Percentiles rank a stretch among this genome's conserved stretches.
Evolutionary conservation across 2,888 invertebrate species (phyloP).

Genomic region (Coenonympha glycerion): DNA sequence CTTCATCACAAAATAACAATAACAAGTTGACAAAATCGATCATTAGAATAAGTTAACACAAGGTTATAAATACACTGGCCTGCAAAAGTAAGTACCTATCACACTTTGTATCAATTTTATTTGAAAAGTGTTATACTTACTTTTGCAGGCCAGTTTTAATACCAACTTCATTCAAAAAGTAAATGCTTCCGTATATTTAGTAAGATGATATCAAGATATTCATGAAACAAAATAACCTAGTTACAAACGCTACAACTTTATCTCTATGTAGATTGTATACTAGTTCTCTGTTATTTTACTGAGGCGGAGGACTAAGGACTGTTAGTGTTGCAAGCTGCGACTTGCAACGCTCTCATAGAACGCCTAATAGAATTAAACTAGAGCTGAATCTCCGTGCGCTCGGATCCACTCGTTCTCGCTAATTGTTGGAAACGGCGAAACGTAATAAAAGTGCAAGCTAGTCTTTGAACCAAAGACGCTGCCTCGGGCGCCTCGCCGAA

Average conservation of each 20-base stretch:
- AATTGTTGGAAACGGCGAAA: conserved; percentile 69
- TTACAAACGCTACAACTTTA: background rate
- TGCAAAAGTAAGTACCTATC: too few species aligned
- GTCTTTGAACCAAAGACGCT: conserved; percentile 68
- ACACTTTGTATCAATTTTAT: too few species aligned
- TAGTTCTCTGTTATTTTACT: conserved; percentile 24
- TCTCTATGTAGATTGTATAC: too few species aligned
- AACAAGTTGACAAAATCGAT: too few species aligned
- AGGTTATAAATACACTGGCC: too few species aligned
- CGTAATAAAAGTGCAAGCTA: conserved; percentile 69
- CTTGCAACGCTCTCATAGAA: conserved; percentile 63
- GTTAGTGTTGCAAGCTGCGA: conserved; percentile 57
- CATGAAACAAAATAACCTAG: background rate
- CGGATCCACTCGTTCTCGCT: conserved; percentile 56
- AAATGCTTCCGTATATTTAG: too few species aligned
- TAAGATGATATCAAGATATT: background rate
- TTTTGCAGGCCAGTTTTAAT: too few species aligned
- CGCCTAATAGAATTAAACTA: conserved; percentile 63
- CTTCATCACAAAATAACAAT: too few species aligned
- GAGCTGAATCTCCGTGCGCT: conserved; percentile 52
- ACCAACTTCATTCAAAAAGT: too few species aligned
- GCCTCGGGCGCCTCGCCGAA: conserved; percentile 52
- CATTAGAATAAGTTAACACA: too few species aligned
- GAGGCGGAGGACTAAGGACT: conserved; percentile 34
- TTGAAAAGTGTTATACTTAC: too few species aligned